A percentile compares a stretch with the other conserved stretches of the same genome.
Conservation (phyloP, 2,797 vertebrate genomes). For the Hyperoplus immaculatus region DNA sequence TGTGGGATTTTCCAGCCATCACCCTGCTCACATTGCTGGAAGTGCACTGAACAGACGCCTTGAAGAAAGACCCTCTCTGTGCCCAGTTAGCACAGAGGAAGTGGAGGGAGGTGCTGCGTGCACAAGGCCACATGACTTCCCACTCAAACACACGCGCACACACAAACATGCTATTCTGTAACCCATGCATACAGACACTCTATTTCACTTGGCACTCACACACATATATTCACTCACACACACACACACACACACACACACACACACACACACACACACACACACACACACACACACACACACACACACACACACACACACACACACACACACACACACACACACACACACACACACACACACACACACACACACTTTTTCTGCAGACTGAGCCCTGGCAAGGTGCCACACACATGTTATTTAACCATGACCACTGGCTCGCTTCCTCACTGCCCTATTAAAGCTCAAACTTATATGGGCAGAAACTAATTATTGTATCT, state of each 20-base stretch:
- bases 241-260: conserved; percentile 24
- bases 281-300: no score
- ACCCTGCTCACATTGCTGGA: conserved; percentile 31
- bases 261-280: no score
- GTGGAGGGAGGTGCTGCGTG: conserved; percentile 37
- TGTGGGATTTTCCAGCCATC: conserved; percentile 41
- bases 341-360: not conserved
- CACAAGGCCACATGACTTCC: conserved; percentile 70
- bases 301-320: conserved; percentile 24
- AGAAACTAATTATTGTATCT: not conserved
- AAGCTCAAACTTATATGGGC: conserved; percentile 16
- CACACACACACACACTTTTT: conserved; percentile 7
- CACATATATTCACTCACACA: conserved; percentile 40
- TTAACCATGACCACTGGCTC: conserved; percentile 54
- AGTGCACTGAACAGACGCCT: conserved; percentile 10
- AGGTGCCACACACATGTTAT: conserved; percentile 57
- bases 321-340: conserved; percentile 13
- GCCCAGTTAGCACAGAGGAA: conserved; percentile 58
- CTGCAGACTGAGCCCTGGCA: conserved; percentile 43
- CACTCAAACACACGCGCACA: conserved; percentile 39
- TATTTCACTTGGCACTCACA: conserved; percentile 37
- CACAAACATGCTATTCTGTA: conserved; percentile 29
- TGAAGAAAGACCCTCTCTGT: conserved; percentile 75
- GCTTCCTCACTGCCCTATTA: conserved; percentile 34
- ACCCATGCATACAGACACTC: conserved; percentile 28